Evolutionary conservation across 2,797 vertebrate species (phyloP).

Genomic region (Spinibarbus caldwelli): DNA sequence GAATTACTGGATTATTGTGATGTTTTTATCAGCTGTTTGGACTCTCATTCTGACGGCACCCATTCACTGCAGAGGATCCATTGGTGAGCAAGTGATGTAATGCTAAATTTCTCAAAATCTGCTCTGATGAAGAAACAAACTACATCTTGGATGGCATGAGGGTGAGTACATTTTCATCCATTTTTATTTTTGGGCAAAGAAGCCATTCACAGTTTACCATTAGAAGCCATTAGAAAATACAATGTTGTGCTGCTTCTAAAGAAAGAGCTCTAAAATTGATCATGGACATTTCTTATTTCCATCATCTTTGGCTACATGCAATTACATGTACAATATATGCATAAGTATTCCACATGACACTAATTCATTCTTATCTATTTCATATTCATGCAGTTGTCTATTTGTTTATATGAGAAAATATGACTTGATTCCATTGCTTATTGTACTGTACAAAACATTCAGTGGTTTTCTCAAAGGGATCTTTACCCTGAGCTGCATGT

Average conservation of each 20-base stretch:
- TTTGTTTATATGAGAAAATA: slow-evolving; percentile 15
- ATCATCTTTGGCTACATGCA: slow-evolving; percentile 11
- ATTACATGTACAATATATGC: slow-evolving; percentile 14
- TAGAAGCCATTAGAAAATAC: no score
- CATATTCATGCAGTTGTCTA: background rate
- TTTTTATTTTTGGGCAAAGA: background rate
- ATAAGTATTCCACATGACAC: slow-evolving; percentile 5
- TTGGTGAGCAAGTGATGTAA: background rate
- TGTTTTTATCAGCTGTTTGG: background rate
- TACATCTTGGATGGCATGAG: background rate
- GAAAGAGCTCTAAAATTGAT: background rate
- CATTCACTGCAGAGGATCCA: background rate
- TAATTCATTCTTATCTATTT: slow-evolving; percentile 17
- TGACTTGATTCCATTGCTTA: background rate
- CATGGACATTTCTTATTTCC: background rate
- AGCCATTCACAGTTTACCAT: no score
- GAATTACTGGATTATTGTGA: background rate
- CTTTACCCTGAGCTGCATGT: background rate
- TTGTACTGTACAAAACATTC: background rate
- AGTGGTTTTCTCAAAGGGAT: slow-evolving; percentile 25
- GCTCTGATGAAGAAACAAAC: background rate
- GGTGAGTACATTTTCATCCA: background rate
- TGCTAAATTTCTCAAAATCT: background rate
- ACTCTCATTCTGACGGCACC: background rate
- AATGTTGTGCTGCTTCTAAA: no score